Conservation (phyloP, 2,888 invertebrate species). For the Himalopsyche kuldschensis region DNA sequence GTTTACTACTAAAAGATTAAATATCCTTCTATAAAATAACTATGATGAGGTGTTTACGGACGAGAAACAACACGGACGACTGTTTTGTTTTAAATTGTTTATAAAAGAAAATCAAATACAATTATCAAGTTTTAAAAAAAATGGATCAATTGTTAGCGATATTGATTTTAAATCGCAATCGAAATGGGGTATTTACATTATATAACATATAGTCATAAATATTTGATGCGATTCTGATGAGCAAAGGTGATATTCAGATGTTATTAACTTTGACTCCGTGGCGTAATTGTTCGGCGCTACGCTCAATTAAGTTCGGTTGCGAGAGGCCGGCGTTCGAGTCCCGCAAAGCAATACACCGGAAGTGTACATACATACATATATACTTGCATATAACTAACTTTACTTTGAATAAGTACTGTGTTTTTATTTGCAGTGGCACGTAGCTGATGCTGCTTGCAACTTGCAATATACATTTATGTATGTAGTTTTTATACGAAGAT, state of each 20-base stretch:
- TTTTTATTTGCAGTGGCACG: background rate
- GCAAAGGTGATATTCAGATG: background rate
- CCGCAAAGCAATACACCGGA: background rate
- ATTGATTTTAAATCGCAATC: too few relatives aligned
- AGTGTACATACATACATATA: background rate
- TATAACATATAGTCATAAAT: background rate
- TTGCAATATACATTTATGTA: background rate
- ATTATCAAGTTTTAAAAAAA: too few relatives aligned
- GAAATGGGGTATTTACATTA: background rate
- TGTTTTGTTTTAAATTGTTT: too few relatives aligned
- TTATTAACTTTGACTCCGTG: background rate
- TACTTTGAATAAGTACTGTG: background rate
- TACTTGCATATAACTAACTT: background rate
- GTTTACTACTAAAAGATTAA: too few relatives aligned
- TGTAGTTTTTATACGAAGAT: too few relatives aligned
- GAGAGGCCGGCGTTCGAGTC: background rate
- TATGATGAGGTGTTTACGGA: too few relatives aligned
- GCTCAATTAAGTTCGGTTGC: slow-evolving; percentile 19
- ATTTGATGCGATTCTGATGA: background rate
- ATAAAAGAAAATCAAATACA: too few relatives aligned
- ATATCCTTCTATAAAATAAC: too few relatives aligned
- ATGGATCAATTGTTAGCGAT: too few relatives aligned
- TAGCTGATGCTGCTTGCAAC: background rate
- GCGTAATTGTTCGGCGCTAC: slow-evolving; percentile 15
- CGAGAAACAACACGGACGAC: too few relatives aligned